A percentile compares a stretch with the other conserved stretches of the same genome.
These are phyloP conservation scores for Taenaris catops DNA, from an alignment of 2,888 invertebrate genomes.

Conservation along the genomic window DNA sequence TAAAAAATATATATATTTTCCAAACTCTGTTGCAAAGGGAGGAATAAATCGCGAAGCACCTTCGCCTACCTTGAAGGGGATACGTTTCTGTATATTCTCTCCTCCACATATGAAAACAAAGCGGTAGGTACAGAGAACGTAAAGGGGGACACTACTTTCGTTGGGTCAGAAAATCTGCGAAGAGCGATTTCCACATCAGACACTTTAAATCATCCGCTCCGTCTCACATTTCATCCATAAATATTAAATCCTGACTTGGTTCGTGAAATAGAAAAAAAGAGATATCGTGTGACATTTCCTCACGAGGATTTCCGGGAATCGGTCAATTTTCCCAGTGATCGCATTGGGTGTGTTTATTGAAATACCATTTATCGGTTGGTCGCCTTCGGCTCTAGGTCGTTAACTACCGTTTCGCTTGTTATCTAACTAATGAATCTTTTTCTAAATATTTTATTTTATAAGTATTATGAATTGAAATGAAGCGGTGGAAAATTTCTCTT, in stretches of 20 bases:
- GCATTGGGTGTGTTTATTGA: slow-evolving; percentile 69
- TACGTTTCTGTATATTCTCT: slow-evolving; percentile 60
- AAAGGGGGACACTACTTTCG: slow-evolving; percentile 72
- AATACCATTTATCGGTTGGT: slow-evolving; percentile 70
- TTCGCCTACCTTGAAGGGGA: slow-evolving; percentile 59
- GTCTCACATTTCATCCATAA: slow-evolving; percentile 78
- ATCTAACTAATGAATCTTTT: too few species aligned
- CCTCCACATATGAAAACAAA: slow-evolving; percentile 67
- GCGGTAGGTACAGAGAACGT: slow-evolving; percentile 69
- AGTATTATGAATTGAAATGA: too few species aligned
- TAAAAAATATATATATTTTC: slow-evolving; percentile 58
- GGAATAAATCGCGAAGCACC: slow-evolving; percentile 64
- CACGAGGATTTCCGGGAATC: slow-evolving; percentile 68
- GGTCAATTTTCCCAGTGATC: slow-evolving; percentile 76
- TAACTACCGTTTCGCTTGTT: too few species aligned
- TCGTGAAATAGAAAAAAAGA: slow-evolving; percentile 65
- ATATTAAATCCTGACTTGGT: slow-evolving; percentile 74
- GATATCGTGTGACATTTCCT: slow-evolving; percentile 68
- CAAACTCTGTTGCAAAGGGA: slow-evolving; percentile 58
- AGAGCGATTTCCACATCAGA: slow-evolving; percentile 74
- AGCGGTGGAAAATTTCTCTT: too few species aligned
- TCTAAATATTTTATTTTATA: too few species aligned
- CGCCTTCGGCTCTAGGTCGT: slow-evolving; percentile 36
- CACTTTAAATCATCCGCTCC: slow-evolving; percentile 76
- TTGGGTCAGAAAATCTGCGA: slow-evolving; percentile 76